Base-by-base conservation (phyloP, 2,888 invertebrate species). In the Osmoderma eremita region DNA sequence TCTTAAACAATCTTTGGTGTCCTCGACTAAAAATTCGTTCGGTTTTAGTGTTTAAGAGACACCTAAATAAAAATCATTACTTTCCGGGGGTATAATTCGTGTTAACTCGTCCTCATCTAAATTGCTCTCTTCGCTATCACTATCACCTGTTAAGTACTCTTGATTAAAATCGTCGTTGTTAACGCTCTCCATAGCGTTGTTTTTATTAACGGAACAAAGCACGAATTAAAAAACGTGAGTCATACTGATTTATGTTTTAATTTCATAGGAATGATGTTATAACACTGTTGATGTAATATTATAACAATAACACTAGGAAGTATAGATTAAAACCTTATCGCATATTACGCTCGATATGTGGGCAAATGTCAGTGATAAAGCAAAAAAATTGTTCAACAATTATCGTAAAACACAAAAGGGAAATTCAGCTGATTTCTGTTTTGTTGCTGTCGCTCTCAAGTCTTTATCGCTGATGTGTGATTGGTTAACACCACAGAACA, bases 1-100 rank as follows among this genome's bases (percentile, higher is more conserved):
- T 83, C 92, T 92, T 71, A 90, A 79, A 79, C 88, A 88, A 83
- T 88, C 86, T 81, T 82, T 86, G 41, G 90, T 89, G 77, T 90
- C 89, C 74, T 87, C 86, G 67, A 83, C 83, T 83, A 65, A 42
- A 62, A 65, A 8, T 8, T 30, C 6, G 6, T 10, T 5, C 30
- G 10, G n/a, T n/a, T n/a, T n/a, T n/a, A n/a, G n/a, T n/a, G n/a
- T n/a, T n/a, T n/a, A n/a, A n/a, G n/a, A n/a, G n/a, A n/a, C n/a
- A n/a, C n/a, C 10, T 1, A 4, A 18, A 18, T 3, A 22, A 22
- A 51, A 22, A 24, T 1, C 36, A 18, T 50, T 39, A 68, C 68
- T 63, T 65, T 62, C 51, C n/a, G 83, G 83, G 17, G 81, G 79
- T 63, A 82, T 76, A 63, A 83, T 82, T 62, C 77, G 76, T n/a